Base-by-base conservation (phyloP, 64 coral and sea anemone species). In the Stichodactyla mertensii region DNA sequence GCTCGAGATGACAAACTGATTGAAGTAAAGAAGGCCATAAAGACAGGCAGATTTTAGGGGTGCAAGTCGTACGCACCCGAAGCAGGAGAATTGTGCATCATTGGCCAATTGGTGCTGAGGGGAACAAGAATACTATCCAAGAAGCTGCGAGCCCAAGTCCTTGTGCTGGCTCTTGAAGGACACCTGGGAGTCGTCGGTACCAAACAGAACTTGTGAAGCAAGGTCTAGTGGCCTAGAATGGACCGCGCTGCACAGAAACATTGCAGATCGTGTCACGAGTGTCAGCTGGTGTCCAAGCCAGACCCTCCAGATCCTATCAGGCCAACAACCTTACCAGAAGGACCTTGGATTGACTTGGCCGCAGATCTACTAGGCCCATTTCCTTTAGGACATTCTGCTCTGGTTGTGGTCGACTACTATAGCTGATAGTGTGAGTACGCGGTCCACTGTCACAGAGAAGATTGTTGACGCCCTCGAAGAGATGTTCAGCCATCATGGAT, bases 191-290 rank as follows among this genome's bases (percentile, higher is more conserved):
- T 87, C 6, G 85, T 74, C 22, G 61, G 84, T 9, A 86, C 61
- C 13, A 86, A 87, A 87, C 85, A 87, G 61, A 87, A 87, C 61
- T n/a, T 87, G 61, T 11, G 85, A 71, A 87, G 61, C 84, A 36
- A 36, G 31, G 31, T 36, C 31, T 36, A 2, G 31, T 36, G 31
- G 31, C 86, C 70, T 88, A 0, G 86, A 28, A 88, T 88, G 52
- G 55, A 88, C 31, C 78, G 77, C 27, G 87, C 87, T 22, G 71
- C 70, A 14, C 77, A 78, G 54, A 88, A 78, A 80, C 87, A 88
- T 61, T 88, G 87, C 57, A 77, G 71, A 51, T 54, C 87, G 45
- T 88, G 87, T 18, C 87, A 88, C 57, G 87, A 77, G 7, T 88
- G 87, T 14, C 87, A 88, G 56, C n/a, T 88, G 6, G 87, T 87